These are phyloP conservation scores for Charanyca ferruginea DNA, from an alignment of 2,888 invertebrate species.

Conservation along the genomic window DNA sequence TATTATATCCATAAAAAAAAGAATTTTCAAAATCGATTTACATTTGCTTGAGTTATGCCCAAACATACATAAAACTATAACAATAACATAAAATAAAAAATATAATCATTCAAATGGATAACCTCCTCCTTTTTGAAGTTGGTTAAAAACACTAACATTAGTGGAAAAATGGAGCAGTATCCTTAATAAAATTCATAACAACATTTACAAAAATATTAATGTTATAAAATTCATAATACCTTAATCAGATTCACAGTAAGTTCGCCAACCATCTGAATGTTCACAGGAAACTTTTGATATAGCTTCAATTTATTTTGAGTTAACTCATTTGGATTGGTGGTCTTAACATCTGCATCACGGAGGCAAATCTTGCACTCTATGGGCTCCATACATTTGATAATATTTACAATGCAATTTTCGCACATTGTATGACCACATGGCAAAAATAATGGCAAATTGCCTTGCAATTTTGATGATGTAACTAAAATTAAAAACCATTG, in stretches of 20 bases:
- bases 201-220: not conserved
- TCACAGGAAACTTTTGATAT: slow-evolving; percentile 80
- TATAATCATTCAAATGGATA: too few species aligned
- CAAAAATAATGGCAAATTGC: slow-evolving; percentile 91
- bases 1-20: too few species aligned
- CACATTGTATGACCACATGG: slow-evolving; percentile 93
- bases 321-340: slow-evolving; percentile 66
- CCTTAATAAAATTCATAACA: too few species aligned
- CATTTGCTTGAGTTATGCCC: too few species aligned
- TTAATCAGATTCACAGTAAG: slow-evolving; percentile 73
- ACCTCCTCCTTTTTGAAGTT: too few species aligned
- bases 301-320: slow-evolving; percentile 72
- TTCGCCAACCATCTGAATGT: slow-evolving; percentile 83
- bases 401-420: slow-evolving; percentile 90
- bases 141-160: too few species aligned
- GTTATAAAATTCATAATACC: slow-evolving; percentile 66
- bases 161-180: too few species aligned
- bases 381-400: slow-evolving; percentile 80
- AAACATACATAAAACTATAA: too few species aligned
- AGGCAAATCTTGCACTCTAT: slow-evolving; percentile 89
- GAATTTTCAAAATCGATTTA: too few species aligned
- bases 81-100: too few species aligned
- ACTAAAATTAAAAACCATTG: slow-evolving; percentile 62
- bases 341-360: slow-evolving; percentile 72
- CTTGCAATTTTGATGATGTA: slow-evolving; percentile 66